These are phyloP conservation scores for Rhyacophila brunnea DNA, from an alignment of 1,140 invertebrate genomes.

Conservation along the genomic window DNA sequence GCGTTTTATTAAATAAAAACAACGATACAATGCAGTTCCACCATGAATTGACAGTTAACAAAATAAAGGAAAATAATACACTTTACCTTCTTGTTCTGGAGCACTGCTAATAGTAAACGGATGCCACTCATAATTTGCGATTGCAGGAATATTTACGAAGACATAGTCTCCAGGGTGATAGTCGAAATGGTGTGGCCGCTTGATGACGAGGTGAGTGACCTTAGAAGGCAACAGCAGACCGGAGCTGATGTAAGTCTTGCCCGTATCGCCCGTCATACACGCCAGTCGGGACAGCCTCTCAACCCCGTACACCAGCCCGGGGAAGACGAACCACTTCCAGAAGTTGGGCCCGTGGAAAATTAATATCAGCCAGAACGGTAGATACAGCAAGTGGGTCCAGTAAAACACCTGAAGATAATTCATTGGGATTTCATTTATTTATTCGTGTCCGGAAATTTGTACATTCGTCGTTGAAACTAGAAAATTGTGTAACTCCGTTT, in stretches of 20 bases:
- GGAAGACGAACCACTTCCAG: constrained; percentile 93
- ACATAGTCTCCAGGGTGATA: constrained; percentile 94
- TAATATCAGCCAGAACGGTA: constrained; percentile 84
- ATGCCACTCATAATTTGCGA: constrained; percentile 95
- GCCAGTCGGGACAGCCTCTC: constrained; percentile 71
- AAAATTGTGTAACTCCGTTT: too few relatives aligned
- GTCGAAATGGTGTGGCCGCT: constrained; percentile 79
- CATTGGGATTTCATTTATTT: too few relatives aligned
- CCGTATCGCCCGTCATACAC: constrained; percentile 61
- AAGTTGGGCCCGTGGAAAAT: constrained; percentile 90
- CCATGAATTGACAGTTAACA: too few relatives aligned
- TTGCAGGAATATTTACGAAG: constrained; percentile 89
- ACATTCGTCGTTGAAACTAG: too few relatives aligned
- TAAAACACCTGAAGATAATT: constrained; percentile 86
- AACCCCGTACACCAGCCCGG: constrained; percentile 75
- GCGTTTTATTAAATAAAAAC: too few relatives aligned
- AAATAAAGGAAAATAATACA: too few relatives aligned
- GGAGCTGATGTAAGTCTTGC: constrained; percentile 83
- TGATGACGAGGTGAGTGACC: constrained; percentile 86
- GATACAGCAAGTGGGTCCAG: constrained; percentile 89
- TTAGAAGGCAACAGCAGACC: constrained; percentile 81
- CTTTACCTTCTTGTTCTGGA: constrained; percentile 84
- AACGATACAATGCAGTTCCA: too few relatives aligned
- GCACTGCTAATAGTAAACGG: constrained; percentile 96
- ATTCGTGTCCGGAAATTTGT: too few relatives aligned